Percentiles rank a stretch among this genome's conserved stretches.
Conservation (phyloP, 2,113 vertebrate species). For the Melanerpes aurifrons region DNA sequence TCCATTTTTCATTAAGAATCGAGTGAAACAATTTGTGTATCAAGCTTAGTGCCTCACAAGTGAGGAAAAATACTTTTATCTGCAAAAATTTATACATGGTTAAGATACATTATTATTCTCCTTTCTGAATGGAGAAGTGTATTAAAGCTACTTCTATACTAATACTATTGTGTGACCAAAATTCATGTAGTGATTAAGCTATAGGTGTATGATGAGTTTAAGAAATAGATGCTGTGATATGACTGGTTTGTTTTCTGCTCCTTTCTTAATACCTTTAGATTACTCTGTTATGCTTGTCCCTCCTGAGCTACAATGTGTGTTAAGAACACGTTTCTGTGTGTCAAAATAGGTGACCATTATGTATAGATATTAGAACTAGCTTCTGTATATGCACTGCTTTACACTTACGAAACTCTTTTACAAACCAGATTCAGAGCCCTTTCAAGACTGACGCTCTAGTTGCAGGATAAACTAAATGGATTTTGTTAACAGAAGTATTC, state of each 20-base stretch:
- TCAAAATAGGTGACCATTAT: background rate
- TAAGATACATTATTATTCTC: background rate
- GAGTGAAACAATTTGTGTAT: background rate
- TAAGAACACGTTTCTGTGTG: background rate
- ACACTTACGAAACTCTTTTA: background rate
- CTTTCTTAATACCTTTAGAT: background rate
- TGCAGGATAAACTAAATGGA: background rate
- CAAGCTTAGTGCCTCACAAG: background rate
- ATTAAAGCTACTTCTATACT: background rate
- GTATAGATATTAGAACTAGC: background rate
- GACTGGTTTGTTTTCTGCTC: background rate
- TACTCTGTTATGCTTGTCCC: background rate
- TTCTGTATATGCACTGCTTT: rapidly evolving
- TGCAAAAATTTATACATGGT: background rate
- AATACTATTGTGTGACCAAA: background rate
- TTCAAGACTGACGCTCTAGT: background rate
- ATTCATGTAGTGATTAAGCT: background rate
- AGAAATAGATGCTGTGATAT: background rate
- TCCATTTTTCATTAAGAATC: background rate
- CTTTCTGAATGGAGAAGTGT: background rate
- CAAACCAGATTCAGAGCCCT: background rate
- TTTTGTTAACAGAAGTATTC: background rate
- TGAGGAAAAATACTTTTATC: background rate
- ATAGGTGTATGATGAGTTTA: background rate
- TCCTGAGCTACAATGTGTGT: background rate